Evolutionary conservation across 2,888 invertebrate species (phyloP).

Genomic region (Catocala sponsa): DNA sequence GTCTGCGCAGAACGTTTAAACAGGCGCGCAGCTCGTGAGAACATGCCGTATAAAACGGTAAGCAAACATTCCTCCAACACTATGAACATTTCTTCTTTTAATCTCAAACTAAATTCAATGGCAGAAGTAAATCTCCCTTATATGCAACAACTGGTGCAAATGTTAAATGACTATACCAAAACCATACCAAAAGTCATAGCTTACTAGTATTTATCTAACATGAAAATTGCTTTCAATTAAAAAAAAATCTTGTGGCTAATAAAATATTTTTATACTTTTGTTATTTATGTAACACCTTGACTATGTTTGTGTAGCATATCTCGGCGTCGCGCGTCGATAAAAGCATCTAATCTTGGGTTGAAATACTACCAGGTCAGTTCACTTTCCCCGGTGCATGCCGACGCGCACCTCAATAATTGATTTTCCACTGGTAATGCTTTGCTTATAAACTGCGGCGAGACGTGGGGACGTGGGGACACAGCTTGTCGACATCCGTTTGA

Average conservation of each 20-base stretch:
- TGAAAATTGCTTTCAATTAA: too few species aligned
- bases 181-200: too few species aligned
- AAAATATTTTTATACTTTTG: neutral
- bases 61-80: conserved; percentile 60
- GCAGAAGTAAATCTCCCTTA: neutral
- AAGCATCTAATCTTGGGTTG: conserved; percentile 43
- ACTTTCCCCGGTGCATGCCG: conserved; percentile 55
- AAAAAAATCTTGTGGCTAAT: too few species aligned
- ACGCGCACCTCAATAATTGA: conserved; percentile 57
- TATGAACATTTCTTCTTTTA: conserved; percentile 49
- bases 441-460: conserved; percentile 49
- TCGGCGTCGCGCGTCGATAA: conserved; percentile 40
- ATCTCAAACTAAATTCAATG: conserved; percentile 36
- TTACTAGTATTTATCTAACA: too few species aligned
- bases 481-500: conserved; percentile 53
- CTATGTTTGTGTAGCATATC: conserved; percentile 25
- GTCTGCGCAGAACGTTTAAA: conserved; percentile 65
- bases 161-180: too few species aligned
- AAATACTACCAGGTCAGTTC: conserved; percentile 44
- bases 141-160: too few species aligned
- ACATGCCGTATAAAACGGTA: conserved; percentile 65
- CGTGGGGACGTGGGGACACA: conserved; percentile 45
- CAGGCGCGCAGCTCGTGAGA: conserved; percentile 78
- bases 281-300: neutral
- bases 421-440: conserved; percentile 52